phyloP scores from a whole-genome alignment of 2,888 invertebrate genomes.

The Epinotia brunnichana region DNA sequence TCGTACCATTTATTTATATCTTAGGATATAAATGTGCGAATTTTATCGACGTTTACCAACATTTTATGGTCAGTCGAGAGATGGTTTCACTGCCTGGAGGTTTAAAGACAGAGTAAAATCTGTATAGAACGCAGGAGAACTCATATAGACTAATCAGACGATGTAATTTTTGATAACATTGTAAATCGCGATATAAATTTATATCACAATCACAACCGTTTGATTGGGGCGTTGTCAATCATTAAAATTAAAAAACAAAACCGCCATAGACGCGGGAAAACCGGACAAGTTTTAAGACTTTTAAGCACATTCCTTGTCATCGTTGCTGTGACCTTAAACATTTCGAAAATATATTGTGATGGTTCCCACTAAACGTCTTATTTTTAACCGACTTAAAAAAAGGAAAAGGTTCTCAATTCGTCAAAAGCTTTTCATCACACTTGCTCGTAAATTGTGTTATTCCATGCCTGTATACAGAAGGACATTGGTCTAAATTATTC shows the following conservation, averaged over 20 bases:
- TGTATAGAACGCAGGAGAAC: not conserved
- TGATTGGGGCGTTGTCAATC: conserved; percentile 35
- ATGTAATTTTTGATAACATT: not conserved
- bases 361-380: no score
- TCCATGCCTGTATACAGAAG: no score
- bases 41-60: conserved; percentile 31
- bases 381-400: no score
- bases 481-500: no score
- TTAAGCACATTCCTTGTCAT: no score
- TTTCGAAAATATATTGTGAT: no score
- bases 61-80: not conserved
- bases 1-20: conserved; percentile 63
- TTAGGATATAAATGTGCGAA: conserved; percentile 54
- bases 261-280: conserved; percentile 24
- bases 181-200: conserved; percentile 11
- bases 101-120: not conserved
- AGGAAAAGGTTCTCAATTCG: no score
- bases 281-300: conserved; percentile 9
- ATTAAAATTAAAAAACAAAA: conserved; percentile 40
- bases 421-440: no score
- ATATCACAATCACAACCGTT: conserved; percentile 33
- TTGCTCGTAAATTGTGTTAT: no score
- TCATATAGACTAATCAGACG: not conserved
- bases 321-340: no score
- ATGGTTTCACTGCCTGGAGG: not conserved